These are phyloP conservation scores for Seira sanloemensis DNA, from an alignment of 2,888 invertebrate genomes.

Conservation along the genomic window DNA sequence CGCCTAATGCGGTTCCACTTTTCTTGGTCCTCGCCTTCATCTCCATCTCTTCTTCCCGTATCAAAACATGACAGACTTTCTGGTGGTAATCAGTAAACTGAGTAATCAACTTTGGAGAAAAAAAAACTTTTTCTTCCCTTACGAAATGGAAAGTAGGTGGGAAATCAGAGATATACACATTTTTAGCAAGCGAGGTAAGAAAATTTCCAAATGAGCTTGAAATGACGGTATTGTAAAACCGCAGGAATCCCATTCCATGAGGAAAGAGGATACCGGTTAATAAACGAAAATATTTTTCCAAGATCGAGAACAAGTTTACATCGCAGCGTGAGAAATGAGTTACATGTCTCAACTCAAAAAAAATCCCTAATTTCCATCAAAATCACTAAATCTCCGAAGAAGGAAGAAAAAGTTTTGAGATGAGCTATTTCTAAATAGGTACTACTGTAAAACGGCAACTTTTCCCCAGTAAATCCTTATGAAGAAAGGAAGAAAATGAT, in stretches of 20 bases:
- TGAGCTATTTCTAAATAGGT: too few relatives aligned
- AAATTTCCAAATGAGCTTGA: background rate
- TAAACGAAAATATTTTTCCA: too few relatives aligned
- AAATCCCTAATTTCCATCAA: conserved; percentile 64
- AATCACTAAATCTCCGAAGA: conserved; percentile 57
- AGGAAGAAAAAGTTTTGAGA: too few relatives aligned
- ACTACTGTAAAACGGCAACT: too few relatives aligned
- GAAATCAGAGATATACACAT: background rate
- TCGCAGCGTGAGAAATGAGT: background rate
- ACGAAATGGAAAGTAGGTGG: background rate
- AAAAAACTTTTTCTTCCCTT: conserved; percentile 34
- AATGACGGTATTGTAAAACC: background rate
- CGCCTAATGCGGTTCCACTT: background rate
- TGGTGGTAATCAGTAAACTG: background rate
- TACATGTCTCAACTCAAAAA: background rate
- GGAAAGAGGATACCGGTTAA: too few relatives aligned
- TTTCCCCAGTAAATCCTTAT: too few relatives aligned
- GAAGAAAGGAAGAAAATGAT: background rate
- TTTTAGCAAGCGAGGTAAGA: conserved; percentile 2
- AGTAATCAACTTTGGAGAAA: conserved; percentile 16
- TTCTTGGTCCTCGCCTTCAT: background rate
- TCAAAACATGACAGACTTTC: conserved; percentile 11
- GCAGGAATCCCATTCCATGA: background rate
- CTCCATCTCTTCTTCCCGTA: background rate
- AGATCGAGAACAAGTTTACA: background rate